Evolutionary conservation across 2,888 invertebrate species (phyloP).

Genomic region (Schrankia costaestrigalis): DNA sequence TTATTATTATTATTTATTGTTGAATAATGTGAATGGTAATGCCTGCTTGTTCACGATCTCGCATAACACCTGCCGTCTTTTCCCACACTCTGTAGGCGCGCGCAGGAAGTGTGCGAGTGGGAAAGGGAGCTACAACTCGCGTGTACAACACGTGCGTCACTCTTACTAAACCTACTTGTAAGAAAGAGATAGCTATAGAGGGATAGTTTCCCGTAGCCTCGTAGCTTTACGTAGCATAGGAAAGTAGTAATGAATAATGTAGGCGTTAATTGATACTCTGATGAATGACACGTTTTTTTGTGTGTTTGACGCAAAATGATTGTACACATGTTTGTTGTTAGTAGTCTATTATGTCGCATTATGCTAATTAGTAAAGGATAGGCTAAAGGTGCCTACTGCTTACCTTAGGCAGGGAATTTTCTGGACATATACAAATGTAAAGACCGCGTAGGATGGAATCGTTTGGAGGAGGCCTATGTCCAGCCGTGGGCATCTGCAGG

Average conservation of each 20-base stretch:
- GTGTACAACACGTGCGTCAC: constrained; percentile 66
- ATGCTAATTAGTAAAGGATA: no score
- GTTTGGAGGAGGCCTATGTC: no score
- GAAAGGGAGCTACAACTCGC: constrained; percentile 56
- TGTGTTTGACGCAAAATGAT: no score
- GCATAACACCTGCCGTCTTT: constrained; percentile 82
- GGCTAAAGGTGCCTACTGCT: no score
- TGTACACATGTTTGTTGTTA: no score
- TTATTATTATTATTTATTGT: constrained; percentile 81
- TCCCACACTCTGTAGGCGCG: constrained; percentile 79
- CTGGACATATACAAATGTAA: no score
- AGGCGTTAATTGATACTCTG: no score
- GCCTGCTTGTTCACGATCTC: constrained; percentile 81
- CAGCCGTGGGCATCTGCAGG: no score
- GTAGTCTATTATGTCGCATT: no score
- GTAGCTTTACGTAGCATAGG: constrained; percentile 31
- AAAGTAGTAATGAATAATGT: constrained; percentile 4
- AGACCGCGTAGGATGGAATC: no score
- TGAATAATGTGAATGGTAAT: constrained; percentile 81
- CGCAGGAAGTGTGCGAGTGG: constrained; percentile 71
- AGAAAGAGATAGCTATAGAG: constrained; percentile 45
- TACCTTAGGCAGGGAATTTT: no score
- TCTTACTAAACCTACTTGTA: constrained; percentile 32
- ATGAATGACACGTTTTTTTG: no score
- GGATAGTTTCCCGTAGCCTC: constrained; percentile 44